A percentile compares a stretch with the other conserved stretches of the same genome.
These are phyloP conservation scores for Oenanthe oenanthe DNA, from an alignment of 2,113 vertebrate species.

Conservation along the genomic window DNA sequence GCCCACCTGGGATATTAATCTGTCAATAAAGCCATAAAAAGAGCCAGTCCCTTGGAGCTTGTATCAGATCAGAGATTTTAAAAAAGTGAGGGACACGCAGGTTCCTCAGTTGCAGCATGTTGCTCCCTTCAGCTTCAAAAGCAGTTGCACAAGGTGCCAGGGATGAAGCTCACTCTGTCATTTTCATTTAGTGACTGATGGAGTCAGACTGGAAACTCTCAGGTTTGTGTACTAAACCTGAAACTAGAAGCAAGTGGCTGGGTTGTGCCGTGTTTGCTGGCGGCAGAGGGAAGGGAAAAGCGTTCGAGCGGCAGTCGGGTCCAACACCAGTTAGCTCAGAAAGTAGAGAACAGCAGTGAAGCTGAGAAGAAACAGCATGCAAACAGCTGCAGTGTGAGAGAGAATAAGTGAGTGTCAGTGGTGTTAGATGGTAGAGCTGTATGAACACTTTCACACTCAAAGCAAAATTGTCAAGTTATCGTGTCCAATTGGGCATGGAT, in stretches of 20 bases:
- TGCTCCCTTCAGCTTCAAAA: not conserved
- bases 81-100: not conserved
- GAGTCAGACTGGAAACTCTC: slow-evolving; percentile 2
- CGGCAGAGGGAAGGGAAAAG: not conserved
- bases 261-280: not conserved
- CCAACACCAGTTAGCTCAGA: slow-evolving; percentile 45
- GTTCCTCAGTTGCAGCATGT: rapidly evolving
- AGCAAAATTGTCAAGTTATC: slow-evolving; percentile 23
- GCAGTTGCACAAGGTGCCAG: not conserved
- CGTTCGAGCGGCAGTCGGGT: slow-evolving; percentile 38
- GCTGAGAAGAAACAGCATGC: slow-evolving; percentile 34
- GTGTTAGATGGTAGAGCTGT: not conserved
- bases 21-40: not conserved
- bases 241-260: not conserved
- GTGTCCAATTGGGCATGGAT: slow-evolving; percentile 27
- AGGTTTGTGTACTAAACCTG: not conserved
- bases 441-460: slow-evolving; percentile 24
- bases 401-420: slow-evolving; percentile 56
- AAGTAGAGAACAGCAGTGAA: slow-evolving; percentile 42
- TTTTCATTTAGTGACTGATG: not conserved
- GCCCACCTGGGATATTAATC: not conserved
- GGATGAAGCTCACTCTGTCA: not conserved
- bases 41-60: not conserved
- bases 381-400: slow-evolving; percentile 42
- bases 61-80: not conserved